These are phyloP conservation scores for Zaprionus inermis DNA, from an alignment of 1,140 invertebrate genomes.

Conservation along the genomic window DNA sequence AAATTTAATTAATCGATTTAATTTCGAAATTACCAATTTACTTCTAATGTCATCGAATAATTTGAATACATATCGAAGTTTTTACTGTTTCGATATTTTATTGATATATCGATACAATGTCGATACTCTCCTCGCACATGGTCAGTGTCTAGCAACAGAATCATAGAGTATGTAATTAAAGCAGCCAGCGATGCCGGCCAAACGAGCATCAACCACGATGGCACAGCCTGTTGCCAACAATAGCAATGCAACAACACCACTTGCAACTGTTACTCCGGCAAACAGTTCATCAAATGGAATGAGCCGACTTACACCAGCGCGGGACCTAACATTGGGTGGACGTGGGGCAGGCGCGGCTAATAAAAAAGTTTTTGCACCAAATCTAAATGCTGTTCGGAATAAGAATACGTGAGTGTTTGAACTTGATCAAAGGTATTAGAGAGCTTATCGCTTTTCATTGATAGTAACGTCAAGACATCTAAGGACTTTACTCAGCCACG, in stretches of 20 bases:
- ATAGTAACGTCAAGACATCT: slow-evolving; percentile 78
- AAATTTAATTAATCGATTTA: no score
- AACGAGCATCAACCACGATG: slow-evolving; percentile 43
- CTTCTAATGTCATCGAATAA: no score
- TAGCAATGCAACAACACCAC: slow-evolving; percentile 17
- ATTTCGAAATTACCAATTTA: no score
- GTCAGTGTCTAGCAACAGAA: background rate
- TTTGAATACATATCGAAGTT: background rate
- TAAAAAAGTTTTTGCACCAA: slow-evolving; percentile 79
- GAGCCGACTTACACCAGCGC: slow-evolving; percentile 83
- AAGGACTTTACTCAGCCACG: slow-evolving; percentile 74
- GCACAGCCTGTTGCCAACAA: slow-evolving; percentile 33
- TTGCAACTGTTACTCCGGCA: slow-evolving; percentile 16
- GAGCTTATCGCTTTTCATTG: background rate
- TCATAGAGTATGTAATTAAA: background rate
- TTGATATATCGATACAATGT: background rate
- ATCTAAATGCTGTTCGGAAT: slow-evolving; percentile 79
- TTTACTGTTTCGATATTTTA: background rate
- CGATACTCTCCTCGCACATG: background rate
- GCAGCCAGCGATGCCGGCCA: slow-evolving; percentile 57
- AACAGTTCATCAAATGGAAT: slow-evolving; percentile 56
- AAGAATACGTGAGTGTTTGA: slow-evolving; percentile 75
- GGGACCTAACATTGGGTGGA: slow-evolving; percentile 85
- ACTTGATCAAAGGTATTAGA: background rate
- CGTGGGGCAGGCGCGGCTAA: slow-evolving; percentile 45